These are phyloP conservation scores for Beroe ovata DNA, from an alignment of 37 sponge, comb jelly and placozoan genomes.

Conservation along the genomic window DNA sequence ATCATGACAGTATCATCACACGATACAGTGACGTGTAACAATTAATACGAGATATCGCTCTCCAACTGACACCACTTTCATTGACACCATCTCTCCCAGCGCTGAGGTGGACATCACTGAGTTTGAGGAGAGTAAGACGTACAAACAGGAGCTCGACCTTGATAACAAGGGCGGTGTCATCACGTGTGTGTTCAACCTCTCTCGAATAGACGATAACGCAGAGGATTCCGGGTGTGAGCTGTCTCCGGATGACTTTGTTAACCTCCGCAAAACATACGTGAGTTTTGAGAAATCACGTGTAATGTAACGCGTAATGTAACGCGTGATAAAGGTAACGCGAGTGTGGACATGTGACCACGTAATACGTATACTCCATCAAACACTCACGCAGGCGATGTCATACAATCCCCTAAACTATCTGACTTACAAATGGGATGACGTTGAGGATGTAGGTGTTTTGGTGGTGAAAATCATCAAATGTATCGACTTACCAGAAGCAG, in stretches of 20 bases:
- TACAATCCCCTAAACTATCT: conserved; percentile 61
- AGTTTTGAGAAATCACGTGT: no score
- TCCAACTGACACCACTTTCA: no score
- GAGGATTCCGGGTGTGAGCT: conserved; percentile 49
- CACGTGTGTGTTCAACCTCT: conserved; percentile 35
- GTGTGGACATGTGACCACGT: conserved; percentile 13
- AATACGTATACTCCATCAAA: neutral
- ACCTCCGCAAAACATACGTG: conserved; percentile 49
- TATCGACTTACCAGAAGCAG: conserved; percentile 47
- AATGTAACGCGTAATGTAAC: no score
- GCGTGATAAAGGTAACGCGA: neutral
- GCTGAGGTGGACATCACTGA: conserved; percentile 41
- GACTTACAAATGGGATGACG: conserved; percentile 67
- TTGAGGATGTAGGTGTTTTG: conserved; percentile 47
- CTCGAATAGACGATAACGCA: conserved; percentile 48
- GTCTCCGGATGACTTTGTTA: conserved; percentile 16
- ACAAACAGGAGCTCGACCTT: conserved; percentile 53
- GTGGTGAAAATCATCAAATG: conserved; percentile 62
- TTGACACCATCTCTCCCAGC: neutral
- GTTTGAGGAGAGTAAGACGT: conserved; percentile 65
- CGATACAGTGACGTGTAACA: no score
- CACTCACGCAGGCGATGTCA: conserved; percentile 23
- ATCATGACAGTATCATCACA: no score
- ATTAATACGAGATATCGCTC: no score
- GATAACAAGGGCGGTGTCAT: conserved; percentile 35